Base-by-base conservation (phyloP, 2,888 invertebrate species). In the Apodemia duryi region DNA sequence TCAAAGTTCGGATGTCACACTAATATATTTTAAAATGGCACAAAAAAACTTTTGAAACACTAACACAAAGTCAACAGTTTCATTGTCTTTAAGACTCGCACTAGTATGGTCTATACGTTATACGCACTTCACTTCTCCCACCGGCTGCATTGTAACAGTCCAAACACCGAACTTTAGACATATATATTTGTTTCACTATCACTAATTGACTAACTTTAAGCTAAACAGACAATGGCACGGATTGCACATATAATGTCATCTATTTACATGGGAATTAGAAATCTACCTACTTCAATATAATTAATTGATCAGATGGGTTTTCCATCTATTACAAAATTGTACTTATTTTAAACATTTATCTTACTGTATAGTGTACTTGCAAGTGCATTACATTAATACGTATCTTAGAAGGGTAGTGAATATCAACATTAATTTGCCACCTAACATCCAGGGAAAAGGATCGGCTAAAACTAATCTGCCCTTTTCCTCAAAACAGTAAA, bases 1-100 rank as follows among this genome's bases (percentile, higher is more conserved):
- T 90, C 89, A 88, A 81, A 91, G 91, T 90, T 90, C 90, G 91
- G 91, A 91, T 91, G 91, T 91, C 91, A 86, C 89, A 86, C 90
- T 90, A 79, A 85, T 80, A 86, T 86, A 86, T 82, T 86, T 90
- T 90, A 84, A 90, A 91, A 91, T 91, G 91, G 91, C 91, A 91
- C 91, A 91, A 91, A 91, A 89, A 89, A 90, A 89, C 86, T 88
- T 84, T 89, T 89, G 86, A 83, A 90, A 90, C 91, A 91, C 91
- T 91, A 91, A 91, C 90, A 89, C 91, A 90, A 86, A 85, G 81
- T 89, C 86, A 90, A 88, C 90, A 87, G 89, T 90, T 83, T 76
- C 85, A 86, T 88, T 83, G 77, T 68, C 78, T 52, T 46, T 28
- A 29, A 29, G 29, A 29, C 57, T 80, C 84, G 78, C 76, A 74